Percentiles rank a stretch among this genome's conserved stretches.
Evolutionary conservation across 2,888 invertebrate species (phyloP).

Genomic region (Calephelis perditalis): DNA sequence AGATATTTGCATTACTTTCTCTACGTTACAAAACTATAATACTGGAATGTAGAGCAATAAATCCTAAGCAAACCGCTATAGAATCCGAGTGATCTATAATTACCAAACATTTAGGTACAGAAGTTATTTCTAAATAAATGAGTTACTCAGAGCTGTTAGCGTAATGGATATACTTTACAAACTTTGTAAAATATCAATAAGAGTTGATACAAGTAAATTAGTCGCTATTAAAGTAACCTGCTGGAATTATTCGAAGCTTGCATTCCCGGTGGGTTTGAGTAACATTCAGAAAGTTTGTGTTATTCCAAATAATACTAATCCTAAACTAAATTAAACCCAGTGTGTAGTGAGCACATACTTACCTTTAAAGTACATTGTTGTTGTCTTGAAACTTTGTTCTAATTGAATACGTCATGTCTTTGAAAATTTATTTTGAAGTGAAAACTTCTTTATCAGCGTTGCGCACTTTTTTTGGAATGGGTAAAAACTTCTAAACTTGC

Average conservation of each 20-base stretch:
- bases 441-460: too few relatives aligned
- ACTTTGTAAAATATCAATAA: background rate
- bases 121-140: background rate
- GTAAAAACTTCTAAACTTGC: too few relatives aligned
- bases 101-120: too few relatives aligned
- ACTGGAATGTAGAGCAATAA: too few relatives aligned
- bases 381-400: background rate
- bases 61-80: too few relatives aligned
- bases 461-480: too few relatives aligned
- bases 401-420: too few relatives aligned
- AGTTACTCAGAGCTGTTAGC: background rate
- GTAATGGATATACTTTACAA: background rate
- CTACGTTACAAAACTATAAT: too few relatives aligned
- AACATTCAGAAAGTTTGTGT: slow-evolving; percentile 1
- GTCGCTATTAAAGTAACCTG: background rate
- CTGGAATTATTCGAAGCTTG: background rate
- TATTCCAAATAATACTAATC: background rate
- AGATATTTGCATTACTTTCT: too few relatives aligned
- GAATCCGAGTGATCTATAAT: too few relatives aligned
- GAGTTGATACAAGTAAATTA: background rate
- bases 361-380: background rate
- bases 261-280: background rate
- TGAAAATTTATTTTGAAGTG: too few relatives aligned
- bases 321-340: background rate
- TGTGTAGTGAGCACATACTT: background rate